These are phyloP conservation scores for Acleris holmiana DNA, from an alignment of 2,888 invertebrate species.

Conservation along the genomic window DNA sequence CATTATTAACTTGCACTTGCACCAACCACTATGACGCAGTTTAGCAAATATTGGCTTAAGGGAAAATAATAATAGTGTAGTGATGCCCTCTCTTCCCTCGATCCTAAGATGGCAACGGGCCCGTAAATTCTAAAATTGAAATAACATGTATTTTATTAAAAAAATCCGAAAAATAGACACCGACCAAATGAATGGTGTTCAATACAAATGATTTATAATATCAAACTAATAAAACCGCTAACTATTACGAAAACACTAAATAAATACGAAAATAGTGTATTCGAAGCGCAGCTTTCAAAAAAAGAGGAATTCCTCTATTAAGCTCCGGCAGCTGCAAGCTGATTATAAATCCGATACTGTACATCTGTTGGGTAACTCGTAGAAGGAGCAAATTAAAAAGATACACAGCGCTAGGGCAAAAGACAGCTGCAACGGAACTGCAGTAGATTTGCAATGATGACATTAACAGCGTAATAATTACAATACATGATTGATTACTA, in stretches of 20 bases:
- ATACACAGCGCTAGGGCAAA: conserved; percentile 26
- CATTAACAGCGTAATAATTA: conserved; percentile 26
- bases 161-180: too few species aligned
- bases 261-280: conserved; percentile 6
- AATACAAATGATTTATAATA: too few species aligned
- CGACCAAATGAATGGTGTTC: too few species aligned
- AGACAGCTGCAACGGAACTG: conserved; percentile 18
- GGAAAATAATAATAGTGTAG: too few species aligned
- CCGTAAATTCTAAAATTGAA: too few species aligned
- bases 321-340: conserved; percentile 19
- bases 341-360: conserved; percentile 33
- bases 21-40: conserved; percentile 53
- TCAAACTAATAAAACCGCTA: neutral
- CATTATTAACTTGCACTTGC: conserved; percentile 58
- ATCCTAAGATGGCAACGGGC: too few species aligned
- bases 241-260: neutral
- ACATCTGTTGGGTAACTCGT: conserved; percentile 32
- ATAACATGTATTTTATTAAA: too few species aligned
- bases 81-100: too few species aligned
- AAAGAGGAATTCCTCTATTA: conserved; percentile 24
- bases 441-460: conserved; percentile 14
- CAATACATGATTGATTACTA: neutral
- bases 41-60: conserved; percentile 40
- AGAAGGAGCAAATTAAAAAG: conserved; percentile 31
- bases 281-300: conserved; percentile 11